A percentile compares a stretch with the other conserved stretches of the same genome.
These are phyloP conservation scores for Grantiella picta DNA, from an alignment of 2,113 vertebrate genomes.

Conservation along the genomic window DNA sequence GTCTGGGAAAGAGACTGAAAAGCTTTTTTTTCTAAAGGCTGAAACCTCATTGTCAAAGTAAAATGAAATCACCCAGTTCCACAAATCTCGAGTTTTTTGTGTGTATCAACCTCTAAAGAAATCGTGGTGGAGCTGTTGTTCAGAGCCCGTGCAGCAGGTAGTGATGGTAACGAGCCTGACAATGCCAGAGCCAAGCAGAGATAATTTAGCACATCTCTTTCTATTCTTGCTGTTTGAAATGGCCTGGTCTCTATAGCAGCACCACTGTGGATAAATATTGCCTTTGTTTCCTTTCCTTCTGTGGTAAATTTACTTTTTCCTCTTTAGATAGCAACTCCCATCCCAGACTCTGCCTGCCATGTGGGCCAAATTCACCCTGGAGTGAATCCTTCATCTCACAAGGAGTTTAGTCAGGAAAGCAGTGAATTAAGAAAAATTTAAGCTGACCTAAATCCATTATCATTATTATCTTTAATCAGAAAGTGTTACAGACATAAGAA, in stretches of 20 bases:
- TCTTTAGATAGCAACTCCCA: background rate
- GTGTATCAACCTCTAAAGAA: background rate
- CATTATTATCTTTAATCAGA: background rate
- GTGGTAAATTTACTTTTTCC: constrained; percentile 42
- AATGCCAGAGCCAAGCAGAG: constrained; percentile 12
- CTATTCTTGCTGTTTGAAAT: background rate
- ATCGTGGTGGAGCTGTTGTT: background rate
- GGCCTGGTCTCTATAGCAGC: constrained; percentile 12
- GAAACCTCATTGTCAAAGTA: constrained; percentile 47
- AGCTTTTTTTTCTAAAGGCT: constrained; percentile 41
- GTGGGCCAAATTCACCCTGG: background rate
- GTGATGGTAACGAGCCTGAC: constrained; percentile 9
- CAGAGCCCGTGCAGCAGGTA: background rate
- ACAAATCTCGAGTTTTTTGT: background rate
- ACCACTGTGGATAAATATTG: background rate
- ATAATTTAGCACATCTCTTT: constrained; percentile 31
- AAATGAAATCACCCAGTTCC: constrained; percentile 32
- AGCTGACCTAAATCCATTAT: background rate
- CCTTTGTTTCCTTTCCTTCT: background rate
- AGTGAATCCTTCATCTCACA: background rate
- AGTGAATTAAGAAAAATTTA: background rate
- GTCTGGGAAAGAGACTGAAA: constrained; percentile 5
- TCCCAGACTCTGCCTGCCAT: background rate
- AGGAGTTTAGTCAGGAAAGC: background rate
- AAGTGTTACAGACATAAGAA: background rate